A percentile compares a stretch with the other conserved stretches of the same genome.
Conservation (phyloP, 1,140 invertebrate species). For the Palaemon carinicauda region DNA sequence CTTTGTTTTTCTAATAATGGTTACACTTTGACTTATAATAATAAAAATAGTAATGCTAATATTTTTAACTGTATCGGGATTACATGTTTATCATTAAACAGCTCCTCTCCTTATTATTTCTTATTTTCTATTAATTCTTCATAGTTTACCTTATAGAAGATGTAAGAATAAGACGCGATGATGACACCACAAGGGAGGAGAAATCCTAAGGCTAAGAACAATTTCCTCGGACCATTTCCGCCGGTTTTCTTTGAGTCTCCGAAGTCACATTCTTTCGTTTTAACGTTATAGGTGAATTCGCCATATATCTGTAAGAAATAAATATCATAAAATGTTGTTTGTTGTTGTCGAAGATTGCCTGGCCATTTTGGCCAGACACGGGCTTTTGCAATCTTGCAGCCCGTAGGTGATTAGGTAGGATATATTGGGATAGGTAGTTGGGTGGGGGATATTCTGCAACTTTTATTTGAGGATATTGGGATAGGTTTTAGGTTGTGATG, state of each 20-base stretch:
- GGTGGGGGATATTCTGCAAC: too few species aligned
- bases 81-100: too few species aligned
- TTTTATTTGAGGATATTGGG: too few species aligned
- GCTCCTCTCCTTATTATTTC: not conserved
- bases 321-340: too few species aligned
- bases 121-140: not conserved
- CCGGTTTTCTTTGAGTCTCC: not conserved
- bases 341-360: too few species aligned
- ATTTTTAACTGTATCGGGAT: too few species aligned
- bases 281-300: constrained; percentile 36
- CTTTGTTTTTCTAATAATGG: too few species aligned
- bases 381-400: not conserved
- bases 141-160: constrained; percentile 56
- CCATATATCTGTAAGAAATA: constrained; percentile 43
- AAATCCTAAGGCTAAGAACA: constrained; percentile 53
- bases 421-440: too few species aligned
- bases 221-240: constrained; percentile 14
- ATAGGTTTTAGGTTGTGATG: too few species aligned
- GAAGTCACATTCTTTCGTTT: constrained; percentile 58
- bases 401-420: not conserved
- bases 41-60: too few species aligned
- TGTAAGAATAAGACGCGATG: constrained; percentile 56
- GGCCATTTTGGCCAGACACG: too few species aligned
- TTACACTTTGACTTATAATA: too few species aligned
- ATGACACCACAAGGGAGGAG: constrained; percentile 49